Base-by-base conservation (phyloP, 2,113 vertebrate genomes). In the Datnioides undecimradiatus region DNA sequence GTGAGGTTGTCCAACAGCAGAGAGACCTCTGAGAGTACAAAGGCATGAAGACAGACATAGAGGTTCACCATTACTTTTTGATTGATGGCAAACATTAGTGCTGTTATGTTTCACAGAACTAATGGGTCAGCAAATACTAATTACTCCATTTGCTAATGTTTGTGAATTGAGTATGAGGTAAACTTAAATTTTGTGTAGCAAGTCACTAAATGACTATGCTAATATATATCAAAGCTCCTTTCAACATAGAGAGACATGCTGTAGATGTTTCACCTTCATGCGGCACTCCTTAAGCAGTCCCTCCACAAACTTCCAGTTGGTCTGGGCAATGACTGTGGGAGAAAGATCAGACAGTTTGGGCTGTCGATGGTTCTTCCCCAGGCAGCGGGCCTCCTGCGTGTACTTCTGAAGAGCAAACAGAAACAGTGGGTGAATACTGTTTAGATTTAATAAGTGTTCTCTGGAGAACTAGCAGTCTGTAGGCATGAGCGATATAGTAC, bases 301-400 rank as follows among this genome's bases (percentile, higher is more conserved):
- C 93, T 98, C 97, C 59, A 98, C 97, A 87, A 98, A 98, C 88
- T 98, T 98, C 69, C 95, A 97, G 94, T 98, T 98, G 88, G 97
- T 98, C 80, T 98, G 97, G 0, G 97, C 97, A 84, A 98, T 98
- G 75, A 98, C 97, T 4, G 97, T 96, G 0, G 97, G 97, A 45
- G 97, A 98, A 29, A 98, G 95, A 84, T 98, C 97, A 6, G 97
- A 98, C 78, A 98, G 88, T 83, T 98, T 98, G 76, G 97, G 97
- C 78, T 98, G 97, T 76, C 97, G 94, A 33, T 97, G 89, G 87
- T 95, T 96, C 91, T 98, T 98, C 70, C 97, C 96, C 87, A 98
- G 92, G 90, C 93, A 95, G 76, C 97, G 95, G 0, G 96, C 96
- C 78, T 98, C 97, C 91, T 97, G 96, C 95, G 98, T 96, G 63